Evolutionary conservation across 2,888 invertebrate species (phyloP), one percentile per base, ranked within the genome.

Genomic region (Autographa pulchrina): DNA sequence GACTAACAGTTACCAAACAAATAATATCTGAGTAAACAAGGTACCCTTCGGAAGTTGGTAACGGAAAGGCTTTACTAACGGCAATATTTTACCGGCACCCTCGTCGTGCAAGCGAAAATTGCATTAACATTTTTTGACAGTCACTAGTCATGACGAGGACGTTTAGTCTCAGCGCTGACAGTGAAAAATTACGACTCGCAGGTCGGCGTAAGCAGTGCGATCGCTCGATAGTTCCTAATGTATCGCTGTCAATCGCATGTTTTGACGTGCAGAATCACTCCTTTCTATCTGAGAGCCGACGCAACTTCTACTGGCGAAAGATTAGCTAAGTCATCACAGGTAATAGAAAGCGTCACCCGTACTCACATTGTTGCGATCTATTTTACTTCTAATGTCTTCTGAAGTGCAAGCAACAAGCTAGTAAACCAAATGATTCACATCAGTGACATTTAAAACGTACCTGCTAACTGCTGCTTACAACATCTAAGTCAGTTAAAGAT

Each of bases 171-270:
- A 86, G 86, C 88, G 90, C 89, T 92, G 95, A 95, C 95, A 94
- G 93, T 94, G 94, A 95, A 94, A 95, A 94, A 95, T 95, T 92
- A 92, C 92, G 82, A 91, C 84, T 91, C 87, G 88, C 87, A 90
- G 89, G 89, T 88, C 87, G 89, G 87, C 88, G 88, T 87, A 88
- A 89, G 90, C 89, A 86, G 89, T 83, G 87, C 89, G 91, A 93
- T 93, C 93, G 88, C 74, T 91, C 92, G 92, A 94, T 94, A 94
- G 92, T 93, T 94, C 90, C 91, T 95, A 94, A 94, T 94, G 94
- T 94, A 94, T 93, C 85, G 94, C 93, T 92, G 94, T 94, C 95
- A 94, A 94, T 95, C 92, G 92, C 89, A 88, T 91, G 90, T 92
- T 93, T 93, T 94, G 94, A 94, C 92, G 92, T 89, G 87, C 89